Evolutionary conservation across 2,888 invertebrate species (phyloP), one percentile per base, ranked within the genome.

Genomic region (Sarcophaga rosellei): DNA sequence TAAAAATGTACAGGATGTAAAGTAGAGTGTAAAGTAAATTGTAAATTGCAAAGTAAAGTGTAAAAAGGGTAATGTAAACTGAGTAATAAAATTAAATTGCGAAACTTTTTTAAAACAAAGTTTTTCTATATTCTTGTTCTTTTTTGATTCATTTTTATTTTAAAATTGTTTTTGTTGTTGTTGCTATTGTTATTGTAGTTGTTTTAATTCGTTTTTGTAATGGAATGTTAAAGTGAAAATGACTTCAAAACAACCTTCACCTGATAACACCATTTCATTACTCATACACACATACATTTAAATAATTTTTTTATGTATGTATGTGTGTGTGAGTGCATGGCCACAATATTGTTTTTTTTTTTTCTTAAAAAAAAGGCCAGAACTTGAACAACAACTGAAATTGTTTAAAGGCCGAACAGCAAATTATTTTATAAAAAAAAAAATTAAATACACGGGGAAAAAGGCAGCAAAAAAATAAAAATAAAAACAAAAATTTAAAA

Each of bases 161-260:
- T 11, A 1, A 2, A 12, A 47, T 47, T 15, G 12, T 66, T n/a
- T n/a, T n/a, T 66, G 6, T 70, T 70, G 25, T n/a, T 69, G 45
- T 59, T 75, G 21, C 57, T 70, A 25, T 45, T 78, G 17, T 15
- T 68, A 2, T 23, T 77, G 23, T 11, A 20, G 57, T 62, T 25
- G 23, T 77, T 35, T 8, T 69, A 47, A n/a, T 47, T 53, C 68
- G 59, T 23, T 66, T 59, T 76, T 69, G 12, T 62, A 53, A 25
- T 77, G 8, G 35, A 25, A 74, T 57, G 72, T 73, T 78, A 35
- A 85, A 85, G 69, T 82, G 78, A 74, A 82, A 81, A 85, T 85
- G 74, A 85, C 77, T 81, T 81, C 74, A 53, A 78, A 82, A 81
- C 21, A 85, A 85, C 81, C 81, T 85, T 81, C 77, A 84, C 79